Evolutionary conservation across 2,888 invertebrate genomes (phyloP), one percentile per base, ranked within the genome.

Genomic region (Elegia similella): DNA sequence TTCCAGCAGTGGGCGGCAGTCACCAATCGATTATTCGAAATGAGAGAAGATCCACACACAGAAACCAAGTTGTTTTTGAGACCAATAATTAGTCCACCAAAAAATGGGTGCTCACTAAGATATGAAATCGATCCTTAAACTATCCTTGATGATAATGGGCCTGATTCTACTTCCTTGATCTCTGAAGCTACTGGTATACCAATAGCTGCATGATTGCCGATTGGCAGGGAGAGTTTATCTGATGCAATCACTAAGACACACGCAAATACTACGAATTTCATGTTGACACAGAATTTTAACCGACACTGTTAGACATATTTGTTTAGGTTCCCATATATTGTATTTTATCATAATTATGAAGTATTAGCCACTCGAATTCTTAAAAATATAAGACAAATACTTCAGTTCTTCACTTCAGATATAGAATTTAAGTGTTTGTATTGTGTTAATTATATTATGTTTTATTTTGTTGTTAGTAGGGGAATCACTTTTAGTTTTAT

Each of bases 1-100:
- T 52, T 68, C 82, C 84, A 80, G 62, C 80, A 82, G 61, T 81
- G 80, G 1, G 82, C 80, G 29, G 82, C 81, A 1, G 83, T 81
- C 2, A 72, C 55, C 0, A 81, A 71, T 34, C 73, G 63, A 42
- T 32, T 63, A 1, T 59, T 0, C 5, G 63, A 72, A 38, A 88
- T 54, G 5, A 88, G 65, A 6, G 79, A 69, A 7, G 76, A 86
- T 16, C 87, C 86, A 58, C 87, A 88, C 0, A 84, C 72, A 30
- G 34, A 34, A 10, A 34, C 34, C 34, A 34, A 34, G 34, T 34
- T 34, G 10, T 34, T 34, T 34, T 34, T 34, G 12, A 34, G 34
- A 2, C 34, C 34, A 34, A 34, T 34, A 12, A 34, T 34, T 34
- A 34, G 10, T 1, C 34, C 34, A 34, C 34, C 34, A 3, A 34